Evolutionary conservation across 2,797 vertebrate species (phyloP).

Genomic region (Myotis pilosus): DNA sequence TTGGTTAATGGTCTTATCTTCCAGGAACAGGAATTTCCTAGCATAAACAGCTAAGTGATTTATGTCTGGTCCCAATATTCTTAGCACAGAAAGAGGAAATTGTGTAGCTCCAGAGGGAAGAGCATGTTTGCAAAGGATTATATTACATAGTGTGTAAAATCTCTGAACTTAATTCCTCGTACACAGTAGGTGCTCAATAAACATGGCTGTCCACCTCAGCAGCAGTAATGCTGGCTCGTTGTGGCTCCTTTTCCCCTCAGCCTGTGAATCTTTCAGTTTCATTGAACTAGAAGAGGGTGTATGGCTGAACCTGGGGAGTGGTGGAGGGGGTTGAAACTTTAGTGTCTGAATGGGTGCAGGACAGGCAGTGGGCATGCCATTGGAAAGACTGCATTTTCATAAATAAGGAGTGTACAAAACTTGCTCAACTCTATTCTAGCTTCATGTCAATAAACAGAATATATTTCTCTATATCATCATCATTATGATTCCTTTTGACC

Average conservation of each 20-base stretch:
- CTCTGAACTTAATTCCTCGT: neutral
- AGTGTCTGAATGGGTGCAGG: neutral
- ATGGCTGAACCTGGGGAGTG: neutral
- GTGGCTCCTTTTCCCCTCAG: neutral
- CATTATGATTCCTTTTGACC: neutral
- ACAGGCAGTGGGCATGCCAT: neutral
- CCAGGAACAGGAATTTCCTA: neutral
- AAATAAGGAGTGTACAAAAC: neutral
- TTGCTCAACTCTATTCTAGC: neutral
- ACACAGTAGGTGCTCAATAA: neutral
- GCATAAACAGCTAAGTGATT: neutral
- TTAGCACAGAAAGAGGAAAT: neutral
- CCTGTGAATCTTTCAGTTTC: neutral
- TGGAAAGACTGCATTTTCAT: rapidly evolving
- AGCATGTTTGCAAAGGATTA: neutral
- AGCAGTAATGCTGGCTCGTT: neutral
- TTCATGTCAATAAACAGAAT: neutral
- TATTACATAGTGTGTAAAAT: neutral
- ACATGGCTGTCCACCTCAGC: rapidly evolving
- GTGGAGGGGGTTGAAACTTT: too few relatives aligned
- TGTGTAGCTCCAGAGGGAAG: too few relatives aligned
- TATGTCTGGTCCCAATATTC: neutral
- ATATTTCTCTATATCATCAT: neutral
- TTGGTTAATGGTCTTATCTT: neutral
- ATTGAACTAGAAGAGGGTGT: neutral